phyloP scores from a whole-genome alignment of 2,113 vertebrate species.

The Poicephalus meyeri region DNA sequence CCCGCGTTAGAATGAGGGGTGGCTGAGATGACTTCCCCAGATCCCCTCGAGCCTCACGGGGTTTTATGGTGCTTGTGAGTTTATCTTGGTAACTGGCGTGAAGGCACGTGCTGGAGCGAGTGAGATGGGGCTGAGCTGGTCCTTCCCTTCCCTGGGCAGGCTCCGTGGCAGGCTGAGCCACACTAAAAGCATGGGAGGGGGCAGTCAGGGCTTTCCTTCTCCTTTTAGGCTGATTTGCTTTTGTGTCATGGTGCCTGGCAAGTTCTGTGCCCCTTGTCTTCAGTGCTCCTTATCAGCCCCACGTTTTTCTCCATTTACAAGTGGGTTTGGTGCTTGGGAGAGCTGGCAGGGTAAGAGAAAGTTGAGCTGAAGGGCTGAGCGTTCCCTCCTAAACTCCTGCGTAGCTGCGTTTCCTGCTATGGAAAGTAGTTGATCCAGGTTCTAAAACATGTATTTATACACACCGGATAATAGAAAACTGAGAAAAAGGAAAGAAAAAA shows the following conservation, averaged over 20 bases:
- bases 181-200: rapidly evolving
- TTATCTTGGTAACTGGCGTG: background rate
- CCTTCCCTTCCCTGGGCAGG: background rate
- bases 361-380: background rate
- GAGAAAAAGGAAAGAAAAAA: background rate
- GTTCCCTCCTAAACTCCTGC: background rate
- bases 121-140: rapidly evolving
- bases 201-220: background rate
- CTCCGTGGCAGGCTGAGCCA: background rate
- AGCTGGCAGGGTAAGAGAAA: background rate
- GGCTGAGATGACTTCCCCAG: background rate
- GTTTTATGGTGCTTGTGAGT: rapidly evolving
- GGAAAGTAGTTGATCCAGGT: background rate
- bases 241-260: background rate
- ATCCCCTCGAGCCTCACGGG: rapidly evolving
- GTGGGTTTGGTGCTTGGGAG: background rate
- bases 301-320: background rate
- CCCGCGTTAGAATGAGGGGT: background rate
- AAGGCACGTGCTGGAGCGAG: rapidly evolving
- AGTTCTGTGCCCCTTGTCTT: background rate
- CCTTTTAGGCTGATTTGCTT: background rate
- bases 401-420: background rate
- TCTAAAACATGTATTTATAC: background rate
- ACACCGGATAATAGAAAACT: background rate
- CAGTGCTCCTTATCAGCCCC: background rate